phyloP scores from a whole-genome alignment of 2,888 invertebrate species.

The Cecidostiba fungosa region DNA sequence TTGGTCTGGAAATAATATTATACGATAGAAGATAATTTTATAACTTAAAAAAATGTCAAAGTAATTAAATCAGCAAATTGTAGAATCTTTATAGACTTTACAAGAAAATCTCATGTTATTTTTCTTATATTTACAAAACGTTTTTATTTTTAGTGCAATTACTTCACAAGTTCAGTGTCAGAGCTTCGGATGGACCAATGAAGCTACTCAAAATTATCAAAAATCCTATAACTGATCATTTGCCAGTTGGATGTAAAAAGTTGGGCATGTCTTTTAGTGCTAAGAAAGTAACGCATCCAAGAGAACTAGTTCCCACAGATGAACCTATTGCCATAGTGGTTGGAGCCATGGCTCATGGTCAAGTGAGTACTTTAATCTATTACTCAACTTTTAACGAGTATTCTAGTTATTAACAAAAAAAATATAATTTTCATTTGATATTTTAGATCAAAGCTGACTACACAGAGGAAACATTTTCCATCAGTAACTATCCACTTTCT shows the following conservation, averaged over 20 bases:
- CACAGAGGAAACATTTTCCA: constrained; percentile 93
- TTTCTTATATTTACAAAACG: constrained; percentile 23
- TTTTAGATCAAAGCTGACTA: constrained; percentile 88
- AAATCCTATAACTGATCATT: constrained; percentile 96
- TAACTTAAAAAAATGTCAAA: too few relatives aligned
- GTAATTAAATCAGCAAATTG: too few relatives aligned
- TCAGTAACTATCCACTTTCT: constrained; percentile 98
- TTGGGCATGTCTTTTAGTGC: constrained; percentile 94
- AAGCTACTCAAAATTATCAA: constrained; percentile 97
- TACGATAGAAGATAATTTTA: too few relatives aligned
- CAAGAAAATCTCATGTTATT: too few relatives aligned
- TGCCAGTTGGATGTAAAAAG: constrained; percentile 96
- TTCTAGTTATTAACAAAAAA: background rate
- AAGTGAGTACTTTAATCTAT: constrained; percentile 81
- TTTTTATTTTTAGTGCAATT: constrained; percentile 90
- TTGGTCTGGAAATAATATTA: too few relatives aligned
- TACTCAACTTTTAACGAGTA: background rate
- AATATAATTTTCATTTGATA: constrained; percentile 32
- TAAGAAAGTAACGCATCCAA: constrained; percentile 85
- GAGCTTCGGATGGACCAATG: constrained; percentile 93
- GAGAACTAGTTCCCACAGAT: constrained; percentile 89
- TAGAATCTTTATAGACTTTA: too few relatives aligned
- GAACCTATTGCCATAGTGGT: constrained; percentile 95
- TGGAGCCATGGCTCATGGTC: constrained; percentile 99
- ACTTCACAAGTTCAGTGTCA: constrained; percentile 95